Evolutionary conservation across 2,888 invertebrate genomes (phyloP), one percentile per base, ranked within the genome.

Genomic region (Amiota mariae): DNA sequence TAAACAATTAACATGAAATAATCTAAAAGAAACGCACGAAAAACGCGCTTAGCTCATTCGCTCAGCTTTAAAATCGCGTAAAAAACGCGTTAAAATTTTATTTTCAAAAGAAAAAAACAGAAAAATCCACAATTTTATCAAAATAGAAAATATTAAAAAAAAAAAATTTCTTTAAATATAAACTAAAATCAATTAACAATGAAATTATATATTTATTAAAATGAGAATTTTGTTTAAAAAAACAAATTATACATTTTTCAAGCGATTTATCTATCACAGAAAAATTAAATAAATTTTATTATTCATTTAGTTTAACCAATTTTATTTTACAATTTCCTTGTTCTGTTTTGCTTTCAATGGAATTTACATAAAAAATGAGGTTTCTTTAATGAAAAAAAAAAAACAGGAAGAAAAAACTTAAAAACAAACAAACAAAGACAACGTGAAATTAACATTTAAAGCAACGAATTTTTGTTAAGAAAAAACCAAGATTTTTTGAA

Each of bases 391-490:
- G 24, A 24, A 24, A 24, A 46, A 18, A 15, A 13, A 64, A 46
- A 36, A 64, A 64, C 47, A 47, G 24, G 24, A 24, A 61, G 8
- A 24, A 18, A 59, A 59, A 6, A 18, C 8, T 11, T 13, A 46
- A 20, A 63, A 46, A 12, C 11, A 63, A 63, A 24, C 24, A 63
- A 47, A 12, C 24, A 59, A 11, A 20, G 18, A 59, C 59, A 59
- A 59, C 59, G 59, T 36, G 36, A 36, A 36, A 36, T 36, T 36
- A 36, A 36, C 36, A 36, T 36, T 36, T 36, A 36, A 36, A 68
- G 67, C 67, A 68, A 68, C 67, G 67, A 68, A 68, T 68, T 68
- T 24, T 68, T 36, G 63, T 63, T 63, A 63, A 68, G 54, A 0
- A 36, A 36, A 2, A 36, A 4, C 1, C 24, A 36, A 36, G 36